Percentiles rank a stretch among this genome's conserved stretches.
Evolutionary conservation across 2,113 vertebrate genomes (phyloP).

Genomic region (Bambusicola thoracicus): DNA sequence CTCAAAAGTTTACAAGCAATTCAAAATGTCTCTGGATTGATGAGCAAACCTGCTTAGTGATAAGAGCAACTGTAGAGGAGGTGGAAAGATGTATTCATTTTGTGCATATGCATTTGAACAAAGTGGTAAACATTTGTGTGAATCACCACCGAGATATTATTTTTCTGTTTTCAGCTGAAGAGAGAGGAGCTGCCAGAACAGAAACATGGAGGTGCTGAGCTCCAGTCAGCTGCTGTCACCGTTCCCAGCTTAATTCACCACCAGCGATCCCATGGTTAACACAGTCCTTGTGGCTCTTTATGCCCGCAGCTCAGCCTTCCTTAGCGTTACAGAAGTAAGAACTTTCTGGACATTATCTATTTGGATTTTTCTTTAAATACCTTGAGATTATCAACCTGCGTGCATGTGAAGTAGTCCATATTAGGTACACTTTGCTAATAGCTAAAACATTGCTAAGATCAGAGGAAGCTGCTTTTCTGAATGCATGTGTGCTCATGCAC

Average conservation of each 20-base stretch:
- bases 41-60: slow-evolving; percentile 30
- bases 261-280: neutral
- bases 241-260: slow-evolving; percentile 9
- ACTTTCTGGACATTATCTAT: neutral
- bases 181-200: slow-evolving; percentile 52
- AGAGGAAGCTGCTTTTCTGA: neutral
- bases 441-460: neutral
- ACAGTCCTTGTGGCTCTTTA: neutral
- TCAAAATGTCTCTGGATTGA: neutral
- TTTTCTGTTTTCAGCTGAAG: slow-evolving; percentile 46
- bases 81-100: slow-evolving; percentile 28
- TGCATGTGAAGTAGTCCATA: neutral
- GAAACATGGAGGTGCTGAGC: slow-evolving; percentile 1
- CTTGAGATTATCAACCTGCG: neutral
- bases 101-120: slow-evolving; percentile 54
- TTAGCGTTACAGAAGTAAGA: neutral
- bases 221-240: slow-evolving; percentile 39
- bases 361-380: slow-evolving; percentile 26
- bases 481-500: fast-evolving
- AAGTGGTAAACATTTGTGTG: slow-evolving; percentile 46
- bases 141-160: slow-evolving; percentile 57
- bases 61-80: slow-evolving; percentile 37
- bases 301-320: neutral
- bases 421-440: neutral
- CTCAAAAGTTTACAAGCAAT: slow-evolving; percentile 11